Percentiles rank a stretch among this genome's conserved stretches.
Evolutionary conservation across 2,888 invertebrate genomes (phyloP).

Genomic region (Acrobasis consociella): DNA sequence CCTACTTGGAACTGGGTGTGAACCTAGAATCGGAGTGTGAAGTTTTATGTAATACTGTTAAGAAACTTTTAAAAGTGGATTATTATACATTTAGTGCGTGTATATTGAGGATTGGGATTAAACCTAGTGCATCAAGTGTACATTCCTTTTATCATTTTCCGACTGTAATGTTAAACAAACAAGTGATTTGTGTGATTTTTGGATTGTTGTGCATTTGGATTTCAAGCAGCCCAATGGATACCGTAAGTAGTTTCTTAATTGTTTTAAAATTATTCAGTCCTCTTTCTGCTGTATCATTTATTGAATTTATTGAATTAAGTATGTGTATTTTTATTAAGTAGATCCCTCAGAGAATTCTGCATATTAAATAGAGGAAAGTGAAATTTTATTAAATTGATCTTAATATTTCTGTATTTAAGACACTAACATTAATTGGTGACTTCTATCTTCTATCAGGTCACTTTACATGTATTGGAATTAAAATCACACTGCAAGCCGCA

Average conservation of each 20-base stretch:
- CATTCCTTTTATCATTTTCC: constrained; percentile 45
- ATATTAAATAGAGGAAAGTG: background rate
- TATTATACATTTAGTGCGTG: constrained; percentile 51
- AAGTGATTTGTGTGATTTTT: constrained; percentile 70
- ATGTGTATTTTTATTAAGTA: background rate
- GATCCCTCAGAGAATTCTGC: background rate
- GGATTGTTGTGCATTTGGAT: constrained; percentile 71
- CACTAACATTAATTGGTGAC: constrained; percentile 32
- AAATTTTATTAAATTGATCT: constrained; percentile 2
- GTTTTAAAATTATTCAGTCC: background rate
- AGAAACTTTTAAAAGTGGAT: constrained; percentile 59
- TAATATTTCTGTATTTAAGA: constrained; percentile 33
- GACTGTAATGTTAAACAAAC: constrained; percentile 59
- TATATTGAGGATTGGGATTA: constrained; percentile 51
- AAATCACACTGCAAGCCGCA: background rate
- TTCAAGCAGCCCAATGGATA: constrained; percentile 63
- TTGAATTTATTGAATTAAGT: too few relatives aligned
- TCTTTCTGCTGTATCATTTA: background rate
- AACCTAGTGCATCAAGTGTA: constrained; percentile 63
- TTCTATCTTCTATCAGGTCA: constrained; percentile 38
- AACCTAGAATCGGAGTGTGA: constrained; percentile 77
- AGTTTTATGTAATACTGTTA: constrained; percentile 78
- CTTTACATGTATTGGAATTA: constrained; percentile 23
- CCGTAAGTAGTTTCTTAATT: constrained; percentile 55
- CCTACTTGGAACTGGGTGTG: constrained; percentile 78